phyloP scores from a whole-genome alignment of 2,113 vertebrate genomes.

The Gorilla gorilla region DNA sequence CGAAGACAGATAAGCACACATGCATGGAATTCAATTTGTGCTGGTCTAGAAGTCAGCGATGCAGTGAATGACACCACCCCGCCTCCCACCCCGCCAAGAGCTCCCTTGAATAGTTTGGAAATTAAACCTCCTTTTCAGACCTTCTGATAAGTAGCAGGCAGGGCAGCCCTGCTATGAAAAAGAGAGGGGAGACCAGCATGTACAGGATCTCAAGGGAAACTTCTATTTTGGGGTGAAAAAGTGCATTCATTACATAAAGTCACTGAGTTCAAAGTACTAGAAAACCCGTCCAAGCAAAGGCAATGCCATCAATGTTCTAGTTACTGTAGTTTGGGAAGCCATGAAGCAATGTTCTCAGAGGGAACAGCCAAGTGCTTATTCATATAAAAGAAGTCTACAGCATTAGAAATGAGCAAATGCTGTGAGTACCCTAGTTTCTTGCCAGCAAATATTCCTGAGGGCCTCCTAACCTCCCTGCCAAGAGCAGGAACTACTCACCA shows the following conservation, averaged over 20 bases:
- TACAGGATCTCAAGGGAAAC: neutral
- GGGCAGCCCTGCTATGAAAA: neutral
- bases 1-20: constrained; percentile 65
- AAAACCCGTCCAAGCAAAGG: neutral
- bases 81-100: neutral
- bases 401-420: neutral
- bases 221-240: neutral
- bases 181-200: neutral
- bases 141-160: constrained; percentile 41
- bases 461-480: neutral
- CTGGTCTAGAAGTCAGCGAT: constrained; percentile 49
- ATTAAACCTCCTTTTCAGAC: constrained; percentile 68
- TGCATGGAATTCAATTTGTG: constrained; percentile 71
- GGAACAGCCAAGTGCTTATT: neutral
- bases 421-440: neutral
- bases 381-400: neutral
- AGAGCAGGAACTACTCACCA: neutral
- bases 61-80: constrained; percentile 38
- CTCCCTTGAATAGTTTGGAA: constrained; percentile 53
- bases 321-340: neutral
- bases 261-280: neutral
- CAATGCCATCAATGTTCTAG: neutral
- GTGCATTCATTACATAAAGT: constrained; percentile 8
- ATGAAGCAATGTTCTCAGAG: neutral
- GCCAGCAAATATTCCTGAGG: neutral